Percentiles rank a stretch among this genome's conserved stretches.
phyloP scores from a whole-genome alignment of 2,888 invertebrate species.

The Epirrhoe tristata region DNA sequence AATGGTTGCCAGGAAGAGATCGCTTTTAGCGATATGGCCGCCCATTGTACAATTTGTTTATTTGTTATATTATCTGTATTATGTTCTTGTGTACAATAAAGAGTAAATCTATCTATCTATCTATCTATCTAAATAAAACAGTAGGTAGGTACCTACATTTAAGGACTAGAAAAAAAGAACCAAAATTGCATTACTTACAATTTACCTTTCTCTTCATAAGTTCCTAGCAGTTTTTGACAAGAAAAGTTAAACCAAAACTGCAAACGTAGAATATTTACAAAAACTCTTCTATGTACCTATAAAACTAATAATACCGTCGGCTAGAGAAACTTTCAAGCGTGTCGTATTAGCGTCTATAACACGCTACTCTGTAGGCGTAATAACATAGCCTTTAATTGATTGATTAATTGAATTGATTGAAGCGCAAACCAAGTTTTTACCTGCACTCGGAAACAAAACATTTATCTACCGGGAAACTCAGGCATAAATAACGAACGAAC shows the following conservation, averaged over 20 bases:
- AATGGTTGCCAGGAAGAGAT: no score
- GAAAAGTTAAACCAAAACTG: not conserved
- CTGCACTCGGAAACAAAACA: not conserved
- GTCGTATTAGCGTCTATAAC: not conserved
- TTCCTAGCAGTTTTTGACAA: not conserved
- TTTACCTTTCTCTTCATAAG: no score
- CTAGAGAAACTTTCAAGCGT: constrained; percentile 2
- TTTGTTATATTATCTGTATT: no score
- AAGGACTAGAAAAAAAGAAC: no score
- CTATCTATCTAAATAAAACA: not conserved
- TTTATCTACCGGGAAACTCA: not conserved
- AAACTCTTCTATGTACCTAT: not conserved
- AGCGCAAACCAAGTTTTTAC: constrained; percentile 1
- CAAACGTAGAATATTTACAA: not conserved
- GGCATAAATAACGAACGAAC: not conserved
- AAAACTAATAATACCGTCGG: not conserved
- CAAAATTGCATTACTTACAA: no score
- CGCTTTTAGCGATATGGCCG: no score
- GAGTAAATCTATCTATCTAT: no score
- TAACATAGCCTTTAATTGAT: not conserved
- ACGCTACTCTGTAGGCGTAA: not conserved
- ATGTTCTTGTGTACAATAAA: no score
- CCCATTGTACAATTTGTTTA: no score
- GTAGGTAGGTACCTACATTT: no score
- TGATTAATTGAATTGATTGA: not conserved